Percentiles rank a stretch among this genome's conserved stretches.
phyloP scores from a whole-genome alignment of 2,888 invertebrate genomes.

The Diaprepes abbreviatus region DNA sequence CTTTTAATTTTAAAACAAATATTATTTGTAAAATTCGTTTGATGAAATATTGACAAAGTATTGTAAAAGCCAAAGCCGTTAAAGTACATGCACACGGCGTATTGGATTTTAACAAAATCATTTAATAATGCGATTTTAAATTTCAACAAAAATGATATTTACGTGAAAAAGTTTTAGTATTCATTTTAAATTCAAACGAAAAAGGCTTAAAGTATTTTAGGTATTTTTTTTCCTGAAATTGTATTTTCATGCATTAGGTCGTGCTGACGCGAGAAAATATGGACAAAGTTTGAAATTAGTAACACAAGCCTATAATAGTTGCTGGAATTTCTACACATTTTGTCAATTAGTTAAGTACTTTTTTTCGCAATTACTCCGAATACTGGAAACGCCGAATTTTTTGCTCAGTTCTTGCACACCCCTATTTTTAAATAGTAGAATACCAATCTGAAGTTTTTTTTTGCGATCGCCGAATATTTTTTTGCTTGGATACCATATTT shows the following conservation, averaged over 20 bases:
- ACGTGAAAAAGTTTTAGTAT: background rate
- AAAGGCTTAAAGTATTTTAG: constrained; percentile 2
- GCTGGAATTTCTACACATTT: too few species aligned
- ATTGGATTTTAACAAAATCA: constrained; percentile 31
- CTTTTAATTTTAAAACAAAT: constrained; percentile 19
- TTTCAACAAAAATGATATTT: constrained; percentile 3
- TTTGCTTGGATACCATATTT: too few species aligned
- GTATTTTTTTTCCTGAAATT: background rate
- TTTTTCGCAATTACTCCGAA: too few species aligned
- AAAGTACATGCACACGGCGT: constrained; percentile 1
- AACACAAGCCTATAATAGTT: too few species aligned
- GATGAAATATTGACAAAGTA: constrained; percentile 28
- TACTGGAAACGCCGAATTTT: too few species aligned
- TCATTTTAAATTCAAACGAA: background rate
- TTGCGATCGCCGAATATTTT: too few species aligned
- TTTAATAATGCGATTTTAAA: constrained; percentile 30
- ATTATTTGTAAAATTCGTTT: constrained; percentile 26
- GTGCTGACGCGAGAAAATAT: too few species aligned
- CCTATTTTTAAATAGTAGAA: too few species aligned
- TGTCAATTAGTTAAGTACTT: too few species aligned
- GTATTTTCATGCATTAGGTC: background rate
- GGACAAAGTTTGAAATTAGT: too few species aligned
- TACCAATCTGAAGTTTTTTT: too few species aligned
- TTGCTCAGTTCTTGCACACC: too few species aligned
- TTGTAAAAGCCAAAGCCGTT: constrained; percentile 25